Conservation (phyloP, 2,888 invertebrate species). For the Dynastes hyllus region DNA sequence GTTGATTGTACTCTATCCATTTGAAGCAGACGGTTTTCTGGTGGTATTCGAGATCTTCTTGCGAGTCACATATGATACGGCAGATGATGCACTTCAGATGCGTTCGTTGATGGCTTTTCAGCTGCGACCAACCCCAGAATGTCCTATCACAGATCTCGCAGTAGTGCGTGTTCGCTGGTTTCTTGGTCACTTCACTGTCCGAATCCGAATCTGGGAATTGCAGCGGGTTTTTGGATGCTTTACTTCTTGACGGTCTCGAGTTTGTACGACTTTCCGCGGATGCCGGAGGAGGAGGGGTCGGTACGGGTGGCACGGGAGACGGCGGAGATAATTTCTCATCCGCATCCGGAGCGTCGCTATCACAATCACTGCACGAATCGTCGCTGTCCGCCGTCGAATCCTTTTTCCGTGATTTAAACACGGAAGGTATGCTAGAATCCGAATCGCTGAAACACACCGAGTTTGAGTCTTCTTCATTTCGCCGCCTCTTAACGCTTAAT, state of each 20-base stretch:
- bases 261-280: background rate
- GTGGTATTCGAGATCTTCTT: conserved; percentile 48
- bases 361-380: conserved; percentile 45
- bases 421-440: conserved; percentile 26
- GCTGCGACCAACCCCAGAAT: conserved; percentile 49
- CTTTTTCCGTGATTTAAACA: conserved; percentile 49
- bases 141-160: conserved; percentile 50
- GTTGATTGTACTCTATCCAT: conserved; percentile 40
- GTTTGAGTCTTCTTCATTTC: conserved; percentile 10
- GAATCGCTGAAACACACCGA: conserved; percentile 39
- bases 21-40: conserved; percentile 47
- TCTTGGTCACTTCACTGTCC: conserved; percentile 43
- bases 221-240: conserved; percentile 38
- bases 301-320: background rate
- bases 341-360: conserved; percentile 40
- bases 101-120: conserved; percentile 49
- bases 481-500: conserved; percentile 12
- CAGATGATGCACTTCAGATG: conserved; percentile 53
- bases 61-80: conserved; percentile 44
- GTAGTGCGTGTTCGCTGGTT: conserved; percentile 45
- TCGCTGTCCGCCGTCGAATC: conserved; percentile 25
- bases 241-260: conserved; percentile 42
- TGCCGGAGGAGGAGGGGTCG: background rate
- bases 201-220: conserved; percentile 47
- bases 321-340: conserved; percentile 22